These are phyloP conservation scores for Palythoa caribaeorum DNA, from an alignment of 92 coral and sea anemone genomes.

Conservation along the genomic window DNA sequence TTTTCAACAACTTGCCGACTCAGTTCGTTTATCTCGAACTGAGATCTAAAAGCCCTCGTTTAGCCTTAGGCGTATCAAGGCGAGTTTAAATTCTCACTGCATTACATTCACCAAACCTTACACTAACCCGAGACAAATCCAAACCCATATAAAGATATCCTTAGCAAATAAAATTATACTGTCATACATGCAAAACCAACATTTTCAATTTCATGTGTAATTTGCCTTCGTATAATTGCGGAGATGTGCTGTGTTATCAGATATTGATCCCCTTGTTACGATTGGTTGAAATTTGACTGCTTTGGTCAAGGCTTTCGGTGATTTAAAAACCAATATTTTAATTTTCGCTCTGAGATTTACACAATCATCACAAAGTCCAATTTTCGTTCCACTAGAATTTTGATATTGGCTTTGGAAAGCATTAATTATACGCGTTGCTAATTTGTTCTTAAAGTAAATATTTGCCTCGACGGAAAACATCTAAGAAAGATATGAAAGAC, in stretches of 20 bases:
- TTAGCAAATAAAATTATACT: neutral
- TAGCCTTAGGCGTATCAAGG: neutral
- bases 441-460: too few species aligned
- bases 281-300: neutral
- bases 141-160: neutral
- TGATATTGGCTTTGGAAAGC: too few species aligned
- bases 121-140: neutral
- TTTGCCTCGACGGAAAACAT: too few species aligned
- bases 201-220: neutral
- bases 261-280: neutral
- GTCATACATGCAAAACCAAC: neutral
- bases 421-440: too few species aligned
- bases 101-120: neutral
- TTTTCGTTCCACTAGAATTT: too few species aligned
- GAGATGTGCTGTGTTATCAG: neutral
- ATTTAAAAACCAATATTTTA: neutral
- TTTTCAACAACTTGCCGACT: neutral
- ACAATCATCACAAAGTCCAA: too few species aligned
- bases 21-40: neutral
- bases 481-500: too few species aligned
- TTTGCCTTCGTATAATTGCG: neutral
- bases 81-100: neutral
- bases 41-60: neutral
- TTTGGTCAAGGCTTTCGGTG: neutral
- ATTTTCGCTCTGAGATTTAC: too few species aligned